Percentiles rank a stretch among this genome's conserved stretches.
These are phyloP conservation scores for Varecia variegata DNA, from an alignment of 2,797 vertebrate species.

Conservation along the genomic window DNA sequence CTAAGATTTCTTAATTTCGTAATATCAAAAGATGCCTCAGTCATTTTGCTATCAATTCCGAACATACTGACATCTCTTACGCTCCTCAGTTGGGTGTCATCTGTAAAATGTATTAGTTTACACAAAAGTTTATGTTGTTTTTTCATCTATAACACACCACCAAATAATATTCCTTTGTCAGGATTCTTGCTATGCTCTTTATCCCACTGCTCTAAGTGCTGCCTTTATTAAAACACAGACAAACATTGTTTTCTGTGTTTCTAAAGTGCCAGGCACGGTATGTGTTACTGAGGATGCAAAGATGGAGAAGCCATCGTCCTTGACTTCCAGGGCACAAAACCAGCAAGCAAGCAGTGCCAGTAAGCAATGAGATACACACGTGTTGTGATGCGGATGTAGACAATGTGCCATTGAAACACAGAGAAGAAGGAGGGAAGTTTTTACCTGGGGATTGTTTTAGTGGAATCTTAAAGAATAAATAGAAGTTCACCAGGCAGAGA, in stretches of 20 bases:
- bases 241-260: constrained; percentile 63
- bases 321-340: background rate
- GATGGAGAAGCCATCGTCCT: background rate
- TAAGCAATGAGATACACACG: too few relatives aligned
- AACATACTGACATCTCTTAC: background rate
- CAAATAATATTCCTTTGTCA: constrained; percentile 52
- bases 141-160: background rate
- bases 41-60: background rate
- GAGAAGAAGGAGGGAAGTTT: background rate
- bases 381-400: background rate
- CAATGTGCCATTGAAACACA: background rate
- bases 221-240: constrained; percentile 63
- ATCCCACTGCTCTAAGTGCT: constrained; percentile 9
- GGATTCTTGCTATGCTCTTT: background rate
- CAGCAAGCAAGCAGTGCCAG: background rate
- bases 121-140: background rate
- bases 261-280: constrained; percentile 64
- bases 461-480: background rate
- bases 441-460: background rate
- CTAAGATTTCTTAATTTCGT: background rate
- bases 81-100: background rate
- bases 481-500: background rate
- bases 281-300: background rate
- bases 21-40: background rate
- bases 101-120: background rate